Conservation (phyloP, 2,797 vertebrate species). For the Dryobates pubescens region DNA sequence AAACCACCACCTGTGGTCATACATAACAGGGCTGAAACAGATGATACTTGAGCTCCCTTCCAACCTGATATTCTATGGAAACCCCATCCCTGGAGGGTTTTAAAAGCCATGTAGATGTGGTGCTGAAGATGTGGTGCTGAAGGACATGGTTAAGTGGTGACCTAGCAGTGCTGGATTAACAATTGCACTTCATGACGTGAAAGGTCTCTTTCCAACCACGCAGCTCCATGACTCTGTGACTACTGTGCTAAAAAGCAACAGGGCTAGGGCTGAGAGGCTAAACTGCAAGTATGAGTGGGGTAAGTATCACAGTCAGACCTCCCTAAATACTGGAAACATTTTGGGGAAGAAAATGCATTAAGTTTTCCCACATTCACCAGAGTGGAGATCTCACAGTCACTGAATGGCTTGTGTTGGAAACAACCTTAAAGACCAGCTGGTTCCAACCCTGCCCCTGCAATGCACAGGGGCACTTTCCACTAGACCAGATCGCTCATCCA, state of each 20-base stretch:
- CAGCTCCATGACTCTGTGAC: no score
- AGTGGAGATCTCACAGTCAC: fast-evolving
- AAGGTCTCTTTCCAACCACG: no score
- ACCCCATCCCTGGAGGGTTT: neutral
- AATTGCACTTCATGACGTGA: no score
- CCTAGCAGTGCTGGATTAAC: no score
- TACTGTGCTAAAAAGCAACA: neutral
- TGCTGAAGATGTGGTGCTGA: neutral
- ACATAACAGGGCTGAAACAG: fast-evolving
- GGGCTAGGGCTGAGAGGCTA: no score
- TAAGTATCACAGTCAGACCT: neutral
- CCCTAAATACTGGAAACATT: fast-evolving
- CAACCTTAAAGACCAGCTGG: neutral
- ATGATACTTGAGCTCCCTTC: neutral
- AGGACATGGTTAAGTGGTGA: neutral
- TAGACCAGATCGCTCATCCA: no score
- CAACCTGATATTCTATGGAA: neutral
- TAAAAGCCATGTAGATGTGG: neutral
- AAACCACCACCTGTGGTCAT: neutral
- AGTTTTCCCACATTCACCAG: neutral
- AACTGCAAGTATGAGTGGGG: fast-evolving
- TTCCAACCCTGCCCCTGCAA: no score
- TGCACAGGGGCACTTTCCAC: no score
- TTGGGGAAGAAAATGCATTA: fast-evolving
- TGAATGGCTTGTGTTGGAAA: neutral